Evolutionary conservation across 1,140 invertebrate genomes (phyloP).

Genomic region (Hyles vespertilio): DNA sequence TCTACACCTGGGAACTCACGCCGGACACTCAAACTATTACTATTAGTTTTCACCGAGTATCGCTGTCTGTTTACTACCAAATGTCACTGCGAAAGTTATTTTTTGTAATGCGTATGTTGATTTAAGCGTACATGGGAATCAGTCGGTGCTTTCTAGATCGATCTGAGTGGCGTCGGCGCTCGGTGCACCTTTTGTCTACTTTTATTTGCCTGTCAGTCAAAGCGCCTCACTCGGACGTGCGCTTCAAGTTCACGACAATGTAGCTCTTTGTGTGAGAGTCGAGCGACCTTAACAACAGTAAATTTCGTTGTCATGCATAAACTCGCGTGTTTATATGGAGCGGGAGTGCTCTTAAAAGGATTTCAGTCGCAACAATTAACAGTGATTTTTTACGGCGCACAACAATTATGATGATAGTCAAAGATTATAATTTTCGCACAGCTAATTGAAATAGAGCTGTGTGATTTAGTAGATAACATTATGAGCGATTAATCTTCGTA

Average conservation of each 20-base stretch:
- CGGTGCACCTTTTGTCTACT: constrained; percentile 42
- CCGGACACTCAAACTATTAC: constrained; percentile 36
- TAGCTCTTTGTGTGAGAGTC: constrained; percentile 52
- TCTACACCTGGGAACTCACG: constrained; percentile 50
- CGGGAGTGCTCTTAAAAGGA: constrained; percentile 2
- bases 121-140: background rate
- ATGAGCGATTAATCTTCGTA: constrained; percentile 3
- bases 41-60: constrained; percentile 26
- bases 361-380: too few relatives aligned
- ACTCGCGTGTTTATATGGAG: constrained; percentile 52
- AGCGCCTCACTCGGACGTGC: constrained; percentile 37
- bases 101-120: constrained; percentile 3
- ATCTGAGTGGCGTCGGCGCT: constrained; percentile 22
- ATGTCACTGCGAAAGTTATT: constrained; percentile 6
- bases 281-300: constrained; percentile 55
- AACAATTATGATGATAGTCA: background rate
- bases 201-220: constrained; percentile 70
- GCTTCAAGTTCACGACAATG: constrained; percentile 52
- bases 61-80: constrained; percentile 20
- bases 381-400: too few relatives aligned
- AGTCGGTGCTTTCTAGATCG: background rate
- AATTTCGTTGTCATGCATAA: constrained; percentile 68
- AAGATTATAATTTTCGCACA: background rate
- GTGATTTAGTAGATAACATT: constrained; percentile 1
- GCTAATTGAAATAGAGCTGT: too few relatives aligned